Conservation (phyloP, 2,113 vertebrate species). For the Psittacara wagleri region DNA sequence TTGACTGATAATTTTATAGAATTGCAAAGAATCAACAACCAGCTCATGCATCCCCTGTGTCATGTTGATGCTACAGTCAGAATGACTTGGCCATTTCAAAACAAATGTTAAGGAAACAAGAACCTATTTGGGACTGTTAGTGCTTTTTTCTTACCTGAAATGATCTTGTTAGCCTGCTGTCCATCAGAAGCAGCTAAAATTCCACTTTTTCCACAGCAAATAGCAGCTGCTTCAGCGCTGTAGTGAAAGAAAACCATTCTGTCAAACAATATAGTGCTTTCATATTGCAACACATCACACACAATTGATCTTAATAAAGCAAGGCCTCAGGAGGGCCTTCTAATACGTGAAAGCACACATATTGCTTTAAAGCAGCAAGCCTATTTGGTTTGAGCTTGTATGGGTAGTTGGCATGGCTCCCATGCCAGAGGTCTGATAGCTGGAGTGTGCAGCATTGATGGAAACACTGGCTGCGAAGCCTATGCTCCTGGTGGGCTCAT, state of each 20-base stretch:
- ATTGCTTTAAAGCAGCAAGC: neutral
- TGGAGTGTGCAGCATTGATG: fast-evolving
- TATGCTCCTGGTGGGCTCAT: neutral
- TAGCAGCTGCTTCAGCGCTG: neutral
- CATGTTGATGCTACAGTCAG: neutral
- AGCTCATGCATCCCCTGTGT: neutral
- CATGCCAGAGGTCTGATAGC: fast-evolving
- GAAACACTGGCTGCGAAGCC: neutral
- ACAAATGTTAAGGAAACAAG: neutral
- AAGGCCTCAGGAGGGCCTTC: neutral
- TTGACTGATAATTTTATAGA: neutral
- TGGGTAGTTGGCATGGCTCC: neutral
- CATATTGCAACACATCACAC: neutral
- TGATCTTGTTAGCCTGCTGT: neutral
- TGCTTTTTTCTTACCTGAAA: neutral
- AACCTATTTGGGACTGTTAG: neutral
- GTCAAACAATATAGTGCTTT: neutral
- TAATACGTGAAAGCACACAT: fast-evolving
- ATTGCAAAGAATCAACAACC: neutral
- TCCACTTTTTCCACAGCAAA: neutral
- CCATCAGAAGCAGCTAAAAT: neutral
- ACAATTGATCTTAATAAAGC: neutral
- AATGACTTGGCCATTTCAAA: neutral
- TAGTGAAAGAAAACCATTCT: neutral
- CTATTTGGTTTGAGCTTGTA: neutral